A percentile compares a stretch with the other conserved stretches of the same genome.
Conservation (phyloP, 2,797 vertebrate species). For the Rhinophrynus dorsalis region DNA sequence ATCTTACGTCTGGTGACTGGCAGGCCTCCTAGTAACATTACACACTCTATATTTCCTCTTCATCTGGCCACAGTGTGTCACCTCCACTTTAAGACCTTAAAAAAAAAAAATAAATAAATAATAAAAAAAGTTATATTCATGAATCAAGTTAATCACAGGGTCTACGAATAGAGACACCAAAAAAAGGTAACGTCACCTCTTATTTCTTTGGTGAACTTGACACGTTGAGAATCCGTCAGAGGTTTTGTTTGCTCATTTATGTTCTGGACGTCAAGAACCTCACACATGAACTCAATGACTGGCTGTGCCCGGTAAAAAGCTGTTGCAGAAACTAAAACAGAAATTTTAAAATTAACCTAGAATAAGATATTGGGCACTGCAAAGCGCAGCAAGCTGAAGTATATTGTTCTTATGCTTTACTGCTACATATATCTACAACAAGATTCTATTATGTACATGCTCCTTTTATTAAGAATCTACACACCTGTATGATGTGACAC, state of each 20-base stretch:
- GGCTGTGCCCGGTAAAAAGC: conserved; percentile 98
- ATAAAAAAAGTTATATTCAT: background rate
- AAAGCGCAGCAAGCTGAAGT: background rate
- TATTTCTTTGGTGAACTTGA: conserved; percentile 99
- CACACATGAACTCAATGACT: conserved; percentile 99
- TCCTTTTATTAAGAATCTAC: too few relatives aligned
- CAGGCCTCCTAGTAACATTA: conserved; percentile 93
- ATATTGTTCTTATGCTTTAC: too few relatives aligned
- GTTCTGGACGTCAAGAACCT: conserved; percentile 96
- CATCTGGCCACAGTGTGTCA: conserved; percentile 98
- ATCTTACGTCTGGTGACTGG: conserved; percentile 94
- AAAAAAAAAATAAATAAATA: background rate
- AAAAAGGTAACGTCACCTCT: conserved; percentile 77
- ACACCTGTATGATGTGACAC: too few relatives aligned
- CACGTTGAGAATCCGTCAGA: conserved; percentile 95
- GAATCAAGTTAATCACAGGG: too few relatives aligned
- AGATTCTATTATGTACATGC: too few relatives aligned
- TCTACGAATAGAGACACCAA: background rate
- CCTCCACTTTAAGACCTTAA: conserved; percentile 96
- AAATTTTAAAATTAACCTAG: background rate
- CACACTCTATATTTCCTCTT: conserved; percentile 98
- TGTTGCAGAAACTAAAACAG: conserved; percentile 88
- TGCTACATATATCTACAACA: too few relatives aligned
- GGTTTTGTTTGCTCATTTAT: conserved; percentile 98
- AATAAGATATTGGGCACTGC: background rate